These are phyloP conservation scores for Erebia epiphron DNA, from an alignment of 2,888 invertebrate genomes.

Conservation along the genomic window DNA sequence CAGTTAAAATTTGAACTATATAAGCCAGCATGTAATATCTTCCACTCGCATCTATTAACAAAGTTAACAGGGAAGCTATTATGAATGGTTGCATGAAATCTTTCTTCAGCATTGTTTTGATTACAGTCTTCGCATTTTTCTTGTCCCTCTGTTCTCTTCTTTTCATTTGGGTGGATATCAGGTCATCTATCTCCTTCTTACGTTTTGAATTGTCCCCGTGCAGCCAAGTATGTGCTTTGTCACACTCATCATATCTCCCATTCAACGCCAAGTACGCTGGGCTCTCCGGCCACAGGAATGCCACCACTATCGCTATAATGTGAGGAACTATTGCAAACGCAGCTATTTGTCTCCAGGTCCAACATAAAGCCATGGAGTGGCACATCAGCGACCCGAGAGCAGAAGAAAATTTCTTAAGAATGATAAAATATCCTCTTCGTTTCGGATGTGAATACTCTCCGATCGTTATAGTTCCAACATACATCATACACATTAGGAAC, in stretches of 20 bases:
- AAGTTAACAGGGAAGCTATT: conserved; percentile 45
- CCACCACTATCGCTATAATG: conserved; percentile 41
- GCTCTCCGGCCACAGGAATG: conserved; percentile 55
- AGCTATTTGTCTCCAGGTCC: conserved; percentile 53
- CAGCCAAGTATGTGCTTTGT: conserved; percentile 49
- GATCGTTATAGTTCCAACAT: conserved; percentile 47
- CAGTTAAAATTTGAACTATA: conserved; percentile 51
- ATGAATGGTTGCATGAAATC: conserved; percentile 51
- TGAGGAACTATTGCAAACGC: conserved; percentile 40
- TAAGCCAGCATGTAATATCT: conserved; percentile 52
- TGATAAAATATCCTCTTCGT: conserved; percentile 53
- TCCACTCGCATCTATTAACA: conserved; percentile 51
- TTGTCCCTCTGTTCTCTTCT: conserved; percentile 22
- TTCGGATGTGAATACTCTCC: conserved; percentile 51
- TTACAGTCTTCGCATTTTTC: conserved; percentile 27
- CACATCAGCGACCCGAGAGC: conserved; percentile 49
- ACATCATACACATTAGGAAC: conserved; percentile 47
- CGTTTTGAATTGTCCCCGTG: conserved; percentile 45
- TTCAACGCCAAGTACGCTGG: conserved; percentile 53
- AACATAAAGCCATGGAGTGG: conserved; percentile 47
- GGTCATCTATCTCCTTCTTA: conserved; percentile 46
- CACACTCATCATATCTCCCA: conserved; percentile 51
- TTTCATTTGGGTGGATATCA: conserved; percentile 43
- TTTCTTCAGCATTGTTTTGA: conserved; percentile 41
- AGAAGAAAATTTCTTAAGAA: conserved; percentile 46